Conservation (phyloP, 2,888 invertebrate genomes). For the Ramazzottius varieornatus region DNA sequence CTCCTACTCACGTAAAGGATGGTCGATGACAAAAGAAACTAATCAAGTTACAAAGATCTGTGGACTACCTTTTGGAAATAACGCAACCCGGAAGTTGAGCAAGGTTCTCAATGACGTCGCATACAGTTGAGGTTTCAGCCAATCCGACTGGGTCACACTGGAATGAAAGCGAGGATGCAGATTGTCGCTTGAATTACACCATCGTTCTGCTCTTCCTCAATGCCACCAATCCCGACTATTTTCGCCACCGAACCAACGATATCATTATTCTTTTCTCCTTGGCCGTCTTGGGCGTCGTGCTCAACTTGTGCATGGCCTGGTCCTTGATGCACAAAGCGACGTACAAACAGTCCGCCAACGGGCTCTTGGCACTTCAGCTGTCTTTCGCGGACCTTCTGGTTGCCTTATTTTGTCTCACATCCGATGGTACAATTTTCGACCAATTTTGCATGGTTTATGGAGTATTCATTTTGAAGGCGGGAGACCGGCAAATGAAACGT, state of each 20-base stretch:
- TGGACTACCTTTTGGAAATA: no score
- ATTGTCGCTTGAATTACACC: not conserved
- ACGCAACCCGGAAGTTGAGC: no score
- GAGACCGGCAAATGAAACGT: no score
- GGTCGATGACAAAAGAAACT: no score
- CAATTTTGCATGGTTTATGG: no score
- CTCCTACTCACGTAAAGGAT: no score
- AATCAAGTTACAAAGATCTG: no score
- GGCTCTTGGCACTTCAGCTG: conserved; percentile 20
- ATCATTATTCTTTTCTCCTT: not conserved
- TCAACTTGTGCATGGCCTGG: not conserved
- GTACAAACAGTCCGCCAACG: conserved; percentile 17
- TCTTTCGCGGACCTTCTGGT: conserved; percentile 21
- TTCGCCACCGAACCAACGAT: not conserved
- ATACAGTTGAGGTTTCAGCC: no score
- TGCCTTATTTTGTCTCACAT: conserved; percentile 20
- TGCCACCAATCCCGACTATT: not conserved
- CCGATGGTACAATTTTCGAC: no score
- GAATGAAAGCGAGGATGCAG: not conserved
- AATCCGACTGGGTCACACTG: no score
- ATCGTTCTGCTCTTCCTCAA: not conserved
- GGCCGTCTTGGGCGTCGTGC: not conserved
- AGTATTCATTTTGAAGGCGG: no score
- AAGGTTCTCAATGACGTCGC: no score
- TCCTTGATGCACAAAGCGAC: not conserved